Evolutionary conservation across 2,888 invertebrate species (phyloP).

Genomic region (Lithophane leautieri): DNA sequence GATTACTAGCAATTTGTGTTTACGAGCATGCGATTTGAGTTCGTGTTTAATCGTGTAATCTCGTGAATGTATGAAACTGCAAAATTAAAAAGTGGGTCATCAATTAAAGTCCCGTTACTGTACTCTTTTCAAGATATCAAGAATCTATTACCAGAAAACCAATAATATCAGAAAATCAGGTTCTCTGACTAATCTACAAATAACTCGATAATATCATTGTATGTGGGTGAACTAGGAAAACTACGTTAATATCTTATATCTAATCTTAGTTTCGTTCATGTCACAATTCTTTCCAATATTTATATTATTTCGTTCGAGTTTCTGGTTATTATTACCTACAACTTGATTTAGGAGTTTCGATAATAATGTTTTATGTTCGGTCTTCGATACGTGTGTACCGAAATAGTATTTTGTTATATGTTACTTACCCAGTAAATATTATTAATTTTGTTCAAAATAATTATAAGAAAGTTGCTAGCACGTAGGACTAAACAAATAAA

Average conservation of each 20-base stretch:
- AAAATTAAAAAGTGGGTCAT: no score
- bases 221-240: conserved; percentile 5
- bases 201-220: conserved; percentile 31
- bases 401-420: not conserved
- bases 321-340: conserved; percentile 7
- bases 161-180: conserved; percentile 5
- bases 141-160: not conserved
- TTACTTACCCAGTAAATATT: no score
- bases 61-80: no score
- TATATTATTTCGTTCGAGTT: conserved; percentile 25
- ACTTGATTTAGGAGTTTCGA: conserved; percentile 23
- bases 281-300: conserved; percentile 38
- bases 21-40: no score
- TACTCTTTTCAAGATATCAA: not conserved
- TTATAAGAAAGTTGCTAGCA: not conserved
- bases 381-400: not conserved
- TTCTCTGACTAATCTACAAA: not conserved
- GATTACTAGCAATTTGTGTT: no score
- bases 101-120: no score
- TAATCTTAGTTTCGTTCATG: not conserved
- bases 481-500: not conserved
- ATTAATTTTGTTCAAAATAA: not conserved
- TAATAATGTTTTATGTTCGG: conserved; percentile 18
- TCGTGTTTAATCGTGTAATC: no score
- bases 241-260: conserved; percentile 5